Evolutionary conservation across 2,113 vertebrate species (phyloP).

Genomic region (human): GRCh38 chr14:87526501-87527000

Average conservation of each 20-base stretch:
- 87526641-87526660: conserved; percentile 71
- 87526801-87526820: conserved; percentile 69
- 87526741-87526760: conserved; percentile 32
- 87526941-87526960: conserved; percentile 83
- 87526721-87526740: conserved; percentile 23
- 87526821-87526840: conserved; percentile 78
- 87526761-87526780: conserved; percentile 56
- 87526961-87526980: conserved; percentile 80
- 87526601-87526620: conserved; percentile 80
- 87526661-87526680: conserved; percentile 60
- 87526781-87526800: conserved; percentile 65
- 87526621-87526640: conserved; percentile 83
- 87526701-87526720: conserved; percentile 47
- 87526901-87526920: conserved; percentile 83
- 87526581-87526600: conserved; percentile 85
- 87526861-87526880: conserved; percentile 78
- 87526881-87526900: conserved; percentile 84
- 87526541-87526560: conserved; percentile 86
- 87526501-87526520: conserved; percentile 74
- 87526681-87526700: conserved; percentile 51
- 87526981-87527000: conserved; percentile 78
- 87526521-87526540: conserved; percentile 82
- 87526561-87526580: conserved; percentile 84
- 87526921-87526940: conserved; percentile 81
- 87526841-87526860: conserved; percentile 77